Percentiles rank a stretch among this genome's conserved stretches.
Evolutionary conservation across 2,888 invertebrate species (phyloP).

Genomic region (Petrophora chlorosata): DNA sequence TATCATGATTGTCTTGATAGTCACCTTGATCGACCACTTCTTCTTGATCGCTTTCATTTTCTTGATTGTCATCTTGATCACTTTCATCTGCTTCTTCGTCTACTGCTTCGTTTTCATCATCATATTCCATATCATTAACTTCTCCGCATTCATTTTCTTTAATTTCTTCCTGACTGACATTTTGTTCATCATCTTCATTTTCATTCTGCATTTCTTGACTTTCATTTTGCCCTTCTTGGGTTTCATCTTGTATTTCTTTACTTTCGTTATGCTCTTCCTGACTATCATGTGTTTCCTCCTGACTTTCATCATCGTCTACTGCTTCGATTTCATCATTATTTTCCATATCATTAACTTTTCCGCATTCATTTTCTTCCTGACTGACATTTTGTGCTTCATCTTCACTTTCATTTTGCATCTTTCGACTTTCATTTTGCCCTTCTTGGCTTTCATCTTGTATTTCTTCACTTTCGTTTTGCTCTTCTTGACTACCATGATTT

Average conservation of each 20-base stretch:
- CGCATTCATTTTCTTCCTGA: slow-evolving; percentile 13
- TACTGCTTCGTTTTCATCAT: too few species aligned
- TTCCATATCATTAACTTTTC: background rate
- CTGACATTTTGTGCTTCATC: slow-evolving; percentile 11
- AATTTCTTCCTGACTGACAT: slow-evolving; percentile 12
- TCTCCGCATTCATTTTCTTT: too few species aligned
- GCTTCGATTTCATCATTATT: background rate
- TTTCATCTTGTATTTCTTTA: background rate
- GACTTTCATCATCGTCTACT: slow-evolving; percentile 1
- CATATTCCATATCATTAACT: too few species aligned
- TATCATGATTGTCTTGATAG: too few species aligned
- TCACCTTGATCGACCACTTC: slow-evolving; percentile 7
- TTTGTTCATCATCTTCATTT: slow-evolving; percentile 9
- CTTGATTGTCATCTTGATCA: too few species aligned
- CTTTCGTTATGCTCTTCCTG: slow-evolving; percentile 6
- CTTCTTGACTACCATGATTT: too few species aligned
- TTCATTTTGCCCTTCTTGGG: background rate
- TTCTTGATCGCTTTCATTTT: slow-evolving; percentile 3
- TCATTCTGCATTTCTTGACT: slow-evolving; percentile 10
- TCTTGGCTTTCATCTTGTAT: slow-evolving; percentile 8
- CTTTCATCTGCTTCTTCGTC: too few species aligned
- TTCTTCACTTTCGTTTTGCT: slow-evolving; percentile 7
- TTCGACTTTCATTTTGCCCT: background rate
- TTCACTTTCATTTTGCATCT: background rate
- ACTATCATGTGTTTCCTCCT: slow-evolving; percentile 1